phyloP scores from a whole-genome alignment of 2,113 vertebrate genomes.

The Trochalopteron elliotii region DNA sequence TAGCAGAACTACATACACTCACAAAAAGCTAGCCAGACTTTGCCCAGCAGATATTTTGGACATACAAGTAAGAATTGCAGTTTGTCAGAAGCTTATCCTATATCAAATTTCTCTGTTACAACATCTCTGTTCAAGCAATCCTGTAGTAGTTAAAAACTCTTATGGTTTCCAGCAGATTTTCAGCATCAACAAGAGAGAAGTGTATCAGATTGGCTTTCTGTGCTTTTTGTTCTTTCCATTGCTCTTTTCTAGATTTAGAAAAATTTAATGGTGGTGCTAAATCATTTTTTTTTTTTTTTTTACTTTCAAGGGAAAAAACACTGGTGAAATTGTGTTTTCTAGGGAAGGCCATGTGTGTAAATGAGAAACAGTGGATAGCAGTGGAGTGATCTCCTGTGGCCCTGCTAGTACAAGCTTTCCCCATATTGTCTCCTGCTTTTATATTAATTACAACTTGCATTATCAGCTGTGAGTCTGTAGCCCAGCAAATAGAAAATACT shows the following conservation, averaged over 20 bases:
- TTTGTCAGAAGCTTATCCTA: conserved; percentile 16
- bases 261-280: conserved; percentile 84
- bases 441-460: conserved; percentile 99
- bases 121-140: background rate
- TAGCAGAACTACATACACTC: background rate
- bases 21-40: background rate
- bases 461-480: conserved; percentile 95
- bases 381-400: conserved; percentile 87
- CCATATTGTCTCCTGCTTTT: conserved; percentile 98
- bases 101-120: background rate
- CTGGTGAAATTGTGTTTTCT: conserved; percentile 76
- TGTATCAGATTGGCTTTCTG: conserved; percentile 10
- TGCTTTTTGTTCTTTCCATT: conserved; percentile 30
- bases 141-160: conserved; percentile 18
- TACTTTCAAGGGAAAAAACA: conserved; percentile 86
- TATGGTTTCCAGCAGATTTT: conserved; percentile 17
- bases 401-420: conserved; percentile 82
- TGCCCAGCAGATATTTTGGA: conserved; percentile 12
- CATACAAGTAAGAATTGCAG: background rate
- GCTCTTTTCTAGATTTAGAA: conserved; percentile 81
- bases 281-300: conserved; percentile 81
- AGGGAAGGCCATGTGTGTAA: conserved; percentile 80
- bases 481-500: conserved; percentile 94
- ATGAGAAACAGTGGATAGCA: conserved; percentile 85
- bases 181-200: conserved; percentile 42